Conservation (phyloP, 2,113 vertebrate genomes). For the Elachura formosa region DNA sequence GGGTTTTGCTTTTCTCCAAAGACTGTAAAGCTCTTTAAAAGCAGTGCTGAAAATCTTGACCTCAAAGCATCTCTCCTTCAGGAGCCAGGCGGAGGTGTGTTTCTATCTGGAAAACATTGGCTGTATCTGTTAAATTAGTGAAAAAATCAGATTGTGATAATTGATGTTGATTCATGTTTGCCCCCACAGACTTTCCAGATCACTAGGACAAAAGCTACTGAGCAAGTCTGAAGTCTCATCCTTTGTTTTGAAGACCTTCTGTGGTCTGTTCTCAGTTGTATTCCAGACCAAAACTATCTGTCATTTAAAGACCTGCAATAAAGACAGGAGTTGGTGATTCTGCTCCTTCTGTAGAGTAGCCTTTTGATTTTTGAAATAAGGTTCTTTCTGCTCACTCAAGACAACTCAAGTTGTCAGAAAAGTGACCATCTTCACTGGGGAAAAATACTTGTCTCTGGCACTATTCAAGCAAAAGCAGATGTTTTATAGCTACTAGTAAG, state of each 20-base stretch:
- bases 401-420: background rate
- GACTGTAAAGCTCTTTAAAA: background rate
- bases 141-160: background rate
- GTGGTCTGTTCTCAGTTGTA: background rate
- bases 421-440: background rate
- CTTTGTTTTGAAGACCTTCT: background rate
- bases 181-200: background rate
- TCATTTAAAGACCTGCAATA: background rate
- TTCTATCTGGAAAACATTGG: background rate
- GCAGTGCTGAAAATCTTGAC: background rate
- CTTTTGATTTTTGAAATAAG: background rate
- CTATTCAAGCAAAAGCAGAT: background rate
- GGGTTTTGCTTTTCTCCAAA: background rate
- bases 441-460: background rate
- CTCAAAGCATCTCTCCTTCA: background rate
- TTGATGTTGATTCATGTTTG: background rate
- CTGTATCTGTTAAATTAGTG: background rate
- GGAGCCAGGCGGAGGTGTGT: background rate
- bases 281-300: background rate
- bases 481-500: background rate
- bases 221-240: background rate
- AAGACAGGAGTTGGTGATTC: background rate
- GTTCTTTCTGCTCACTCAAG: background rate
- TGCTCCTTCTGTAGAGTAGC: background rate
- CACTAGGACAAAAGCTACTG: background rate